A percentile compares a stretch with the other conserved stretches of the same genome.
phyloP scores from a whole-genome alignment of 2,113 vertebrate genomes.

The Limnothrissa miodon region DNA sequence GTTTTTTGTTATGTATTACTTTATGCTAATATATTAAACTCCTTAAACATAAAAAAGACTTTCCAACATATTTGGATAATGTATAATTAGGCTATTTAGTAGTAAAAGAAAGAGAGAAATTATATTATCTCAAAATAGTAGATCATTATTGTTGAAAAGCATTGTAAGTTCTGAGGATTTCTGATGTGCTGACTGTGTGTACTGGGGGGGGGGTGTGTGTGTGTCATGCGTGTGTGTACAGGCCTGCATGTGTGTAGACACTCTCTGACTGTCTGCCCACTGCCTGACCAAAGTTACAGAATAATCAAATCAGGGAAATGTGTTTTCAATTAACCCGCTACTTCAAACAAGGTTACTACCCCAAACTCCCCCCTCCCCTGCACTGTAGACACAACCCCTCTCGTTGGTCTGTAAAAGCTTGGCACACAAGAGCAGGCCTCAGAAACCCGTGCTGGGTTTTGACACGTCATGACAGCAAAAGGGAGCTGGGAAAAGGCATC shows the following conservation, averaged over 20 bases:
- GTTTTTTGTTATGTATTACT: too few species aligned
- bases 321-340: neutral
- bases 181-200: too few species aligned
- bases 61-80: too few species aligned
- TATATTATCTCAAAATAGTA: neutral
- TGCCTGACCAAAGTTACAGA: neutral
- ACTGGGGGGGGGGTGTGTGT: too few species aligned
- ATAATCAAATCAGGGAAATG: neutral
- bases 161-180: too few species aligned
- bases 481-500: neutral
- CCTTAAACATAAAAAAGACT: too few species aligned
- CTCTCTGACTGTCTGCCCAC: neutral
- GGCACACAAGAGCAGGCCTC: neutral
- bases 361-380: too few species aligned
- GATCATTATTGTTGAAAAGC: neutral
- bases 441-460: neutral
- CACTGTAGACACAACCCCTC: neutral
- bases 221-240: neutral
- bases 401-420: too few species aligned
- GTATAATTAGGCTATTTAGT: too few species aligned
- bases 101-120: too few species aligned
- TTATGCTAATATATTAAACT: too few species aligned
- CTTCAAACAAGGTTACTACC: neutral
- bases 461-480: neutral
- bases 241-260: neutral